Evolutionary conservation across 1,140 invertebrate species (phyloP).

Genomic region (Melitaea cinxia): DNA sequence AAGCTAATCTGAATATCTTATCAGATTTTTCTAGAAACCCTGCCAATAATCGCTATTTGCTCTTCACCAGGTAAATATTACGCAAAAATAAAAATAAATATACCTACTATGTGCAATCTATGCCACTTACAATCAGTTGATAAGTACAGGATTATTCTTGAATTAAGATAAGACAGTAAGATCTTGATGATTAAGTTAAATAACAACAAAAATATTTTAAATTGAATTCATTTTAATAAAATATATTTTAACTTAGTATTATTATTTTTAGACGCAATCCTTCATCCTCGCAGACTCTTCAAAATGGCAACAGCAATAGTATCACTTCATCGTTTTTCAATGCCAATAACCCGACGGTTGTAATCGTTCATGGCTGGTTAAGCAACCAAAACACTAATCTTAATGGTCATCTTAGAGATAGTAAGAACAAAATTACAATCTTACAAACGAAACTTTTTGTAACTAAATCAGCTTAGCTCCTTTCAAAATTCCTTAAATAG

Average conservation of each 20-base stretch:
- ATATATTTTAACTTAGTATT: too few species aligned
- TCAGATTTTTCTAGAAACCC: slow-evolving; percentile 47
- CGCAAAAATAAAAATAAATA: background rate
- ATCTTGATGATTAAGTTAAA: too few species aligned
- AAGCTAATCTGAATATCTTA: slow-evolving; percentile 45
- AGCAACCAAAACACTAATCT: slow-evolving; percentile 47
- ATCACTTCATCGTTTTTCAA: slow-evolving; percentile 57
- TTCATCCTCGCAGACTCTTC: slow-evolving; percentile 36
- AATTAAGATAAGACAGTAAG: too few species aligned
- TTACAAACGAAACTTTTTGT: background rate
- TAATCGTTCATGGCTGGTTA: slow-evolving; percentile 61
- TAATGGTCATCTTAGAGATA: slow-evolving; percentile 50
- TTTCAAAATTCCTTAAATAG: too few species aligned
- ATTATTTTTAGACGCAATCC: slow-evolving; percentile 51
- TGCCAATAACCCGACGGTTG: slow-evolving; percentile 38
- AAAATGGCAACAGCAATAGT: slow-evolving; percentile 47
- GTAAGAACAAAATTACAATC: slow-evolving; percentile 35
- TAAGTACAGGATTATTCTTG: too few species aligned
- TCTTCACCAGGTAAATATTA: slow-evolving; percentile 61
- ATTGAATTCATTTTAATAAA: too few species aligned
- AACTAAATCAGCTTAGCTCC: background rate
- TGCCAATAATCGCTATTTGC: slow-evolving; percentile 53
- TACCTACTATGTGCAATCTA: too few species aligned
- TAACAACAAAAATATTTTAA: too few species aligned
- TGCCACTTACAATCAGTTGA: too few species aligned